phyloP scores from a whole-genome alignment of 1,140 invertebrate species.

The Neodiprion lecontei region DNA sequence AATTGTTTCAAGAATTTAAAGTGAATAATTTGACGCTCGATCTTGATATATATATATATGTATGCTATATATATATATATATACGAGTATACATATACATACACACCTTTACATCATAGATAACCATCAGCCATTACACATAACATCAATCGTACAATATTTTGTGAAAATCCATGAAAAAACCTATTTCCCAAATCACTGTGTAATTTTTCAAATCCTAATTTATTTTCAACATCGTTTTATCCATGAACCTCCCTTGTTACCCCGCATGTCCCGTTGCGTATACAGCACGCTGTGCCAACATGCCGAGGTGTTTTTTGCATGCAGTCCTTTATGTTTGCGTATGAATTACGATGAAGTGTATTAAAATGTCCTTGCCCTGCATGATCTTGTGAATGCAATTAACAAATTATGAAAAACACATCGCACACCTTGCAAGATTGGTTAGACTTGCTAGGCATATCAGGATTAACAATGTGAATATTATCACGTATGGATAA shows the following conservation, averaged over 20 bases:
- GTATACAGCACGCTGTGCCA: not conserved
- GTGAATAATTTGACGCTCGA: not conserved
- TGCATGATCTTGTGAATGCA: not conserved
- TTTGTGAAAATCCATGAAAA: slow-evolving; percentile 3
- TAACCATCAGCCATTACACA: slow-evolving; percentile 2
- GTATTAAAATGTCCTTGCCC: not conserved
- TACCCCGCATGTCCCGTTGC: not conserved
- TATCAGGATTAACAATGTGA: not conserved
- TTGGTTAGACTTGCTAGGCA: slow-evolving; percentile 44
- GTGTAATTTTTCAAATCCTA: not conserved
- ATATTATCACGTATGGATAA: not conserved
- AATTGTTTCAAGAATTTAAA: too few species aligned
- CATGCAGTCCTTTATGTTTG: not conserved
- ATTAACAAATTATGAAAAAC: not conserved
- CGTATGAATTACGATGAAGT: not conserved
- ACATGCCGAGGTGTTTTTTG: not conserved
- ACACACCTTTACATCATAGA: not conserved
- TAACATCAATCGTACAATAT: slow-evolving; percentile 1
- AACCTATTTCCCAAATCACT: not conserved
- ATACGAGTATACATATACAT: too few species aligned
- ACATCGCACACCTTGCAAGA: slow-evolving; percentile 29
- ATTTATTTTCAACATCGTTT: not conserved
- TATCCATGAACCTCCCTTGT: not conserved
- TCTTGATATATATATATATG: not conserved
- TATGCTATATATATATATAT: too few species aligned